Conservation (phyloP, 92 coral and sea anemone species). For the Phenganax marumi region DNA sequence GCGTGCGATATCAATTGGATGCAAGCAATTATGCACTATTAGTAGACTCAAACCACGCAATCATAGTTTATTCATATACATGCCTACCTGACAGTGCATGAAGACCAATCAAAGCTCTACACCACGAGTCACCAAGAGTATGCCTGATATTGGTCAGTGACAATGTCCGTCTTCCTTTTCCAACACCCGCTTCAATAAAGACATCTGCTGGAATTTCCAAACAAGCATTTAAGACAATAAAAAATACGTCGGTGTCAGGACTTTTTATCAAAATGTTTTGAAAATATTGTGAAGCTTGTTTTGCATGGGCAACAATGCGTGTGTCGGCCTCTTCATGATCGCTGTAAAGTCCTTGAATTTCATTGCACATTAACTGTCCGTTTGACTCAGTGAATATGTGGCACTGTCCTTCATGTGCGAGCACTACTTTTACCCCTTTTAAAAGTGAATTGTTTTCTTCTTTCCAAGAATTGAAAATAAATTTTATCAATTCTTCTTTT, state of each 20-base stretch:
- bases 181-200: background rate
- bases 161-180: background rate
- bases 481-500: background rate
- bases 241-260: background rate
- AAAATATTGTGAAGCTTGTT: background rate
- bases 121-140: background rate
- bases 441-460: background rate
- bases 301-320: background rate
- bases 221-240: background rate
- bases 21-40: background rate
- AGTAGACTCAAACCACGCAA: background rate
- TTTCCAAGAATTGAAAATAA: background rate
- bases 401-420: background rate
- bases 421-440: background rate
- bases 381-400: background rate
- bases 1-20: too few relatives aligned
- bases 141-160: background rate
- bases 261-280: background rate
- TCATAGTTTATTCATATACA: background rate
- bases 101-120: background rate
- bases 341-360: background rate
- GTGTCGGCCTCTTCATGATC: constrained; percentile 10
- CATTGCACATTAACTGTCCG: background rate
- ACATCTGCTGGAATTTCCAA: background rate
- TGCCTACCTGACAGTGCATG: background rate